These are phyloP conservation scores for Denticeps clupeoides DNA, from an alignment of 2,797 vertebrate genomes.

Conservation along the genomic window DNA sequence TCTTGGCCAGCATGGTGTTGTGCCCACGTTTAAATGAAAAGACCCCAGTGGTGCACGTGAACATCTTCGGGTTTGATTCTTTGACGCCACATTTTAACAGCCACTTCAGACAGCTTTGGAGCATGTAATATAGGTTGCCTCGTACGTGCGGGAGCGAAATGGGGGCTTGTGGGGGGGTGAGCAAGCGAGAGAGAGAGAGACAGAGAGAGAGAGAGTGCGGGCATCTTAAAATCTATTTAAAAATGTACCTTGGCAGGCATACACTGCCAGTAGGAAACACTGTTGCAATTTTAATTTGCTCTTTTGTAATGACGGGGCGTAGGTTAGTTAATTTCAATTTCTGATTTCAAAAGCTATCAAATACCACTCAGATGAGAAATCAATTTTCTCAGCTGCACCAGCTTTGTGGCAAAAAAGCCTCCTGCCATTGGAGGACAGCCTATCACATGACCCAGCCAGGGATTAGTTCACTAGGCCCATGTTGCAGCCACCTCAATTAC, in stretches of 20 bases:
- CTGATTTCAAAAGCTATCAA: conserved; percentile 99
- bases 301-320: conserved; percentile 93
- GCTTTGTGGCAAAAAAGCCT: conserved; percentile 76
- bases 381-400: conserved; percentile 99
- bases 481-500: conserved; percentile 98
- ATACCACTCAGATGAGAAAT: conserved; percentile 99
- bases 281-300: conserved; percentile 96
- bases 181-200: conserved; percentile 1
- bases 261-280: conserved; percentile 72
- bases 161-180: not conserved
- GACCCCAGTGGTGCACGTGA: not conserved
- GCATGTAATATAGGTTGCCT: no score
- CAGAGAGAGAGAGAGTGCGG: conserved; percentile 28
- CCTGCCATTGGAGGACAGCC: conserved; percentile 69
- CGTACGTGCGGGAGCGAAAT: no score
- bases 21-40: not conserved
- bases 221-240: conserved; percentile 79
- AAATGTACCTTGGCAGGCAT: conserved; percentile 80
- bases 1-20: not conserved
- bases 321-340: conserved; percentile 99
- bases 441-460: conserved; percentile 79
- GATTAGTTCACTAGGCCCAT: conserved; percentile 96
- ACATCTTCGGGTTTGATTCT: not conserved
- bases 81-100: not conserved
- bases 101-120: no score